phyloP scores from a whole-genome alignment of 2,888 invertebrate genomes.

The Caenorhabditis sp. region DNA sequence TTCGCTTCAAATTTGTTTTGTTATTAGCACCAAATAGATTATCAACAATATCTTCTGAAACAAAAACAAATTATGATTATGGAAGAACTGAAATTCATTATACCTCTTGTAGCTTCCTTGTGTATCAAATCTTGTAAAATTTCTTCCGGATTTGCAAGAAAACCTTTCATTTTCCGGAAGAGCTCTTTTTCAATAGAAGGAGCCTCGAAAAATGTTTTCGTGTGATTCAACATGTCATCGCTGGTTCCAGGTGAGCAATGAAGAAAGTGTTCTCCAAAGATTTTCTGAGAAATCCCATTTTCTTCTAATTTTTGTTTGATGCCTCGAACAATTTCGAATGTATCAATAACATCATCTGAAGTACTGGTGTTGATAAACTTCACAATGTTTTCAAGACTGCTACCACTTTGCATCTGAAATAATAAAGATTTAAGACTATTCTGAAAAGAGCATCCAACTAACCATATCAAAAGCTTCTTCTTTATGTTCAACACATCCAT shows the following conservation, averaged over 20 bases:
- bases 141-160: constrained; percentile 40
- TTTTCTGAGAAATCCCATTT: constrained; percentile 20
- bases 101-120: constrained; percentile 2
- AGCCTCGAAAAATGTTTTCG: constrained; percentile 91
- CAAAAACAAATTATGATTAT: constrained; percentile 9
- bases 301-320: constrained; percentile 21
- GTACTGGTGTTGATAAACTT: constrained; percentile 13
- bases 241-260: constrained; percentile 89
- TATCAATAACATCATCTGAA: constrained; percentile 20
- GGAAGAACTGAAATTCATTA: too few species aligned
- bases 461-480: not conserved
- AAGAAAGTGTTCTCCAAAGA: constrained; percentile 93
- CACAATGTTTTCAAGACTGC: constrained; percentile 4
- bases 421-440: too few species aligned
- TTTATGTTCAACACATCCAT: not conserved
- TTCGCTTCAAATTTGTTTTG: constrained; percentile 17
- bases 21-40: constrained; percentile 3
- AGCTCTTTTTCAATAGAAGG: constrained; percentile 30
- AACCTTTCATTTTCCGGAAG: constrained; percentile 39
- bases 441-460: not conserved
- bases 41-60: constrained; percentile 6
- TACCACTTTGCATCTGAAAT: constrained; percentile 6
- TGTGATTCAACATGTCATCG: constrained; percentile 95
- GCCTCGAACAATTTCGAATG: constrained; percentile 20
- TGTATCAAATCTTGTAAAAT: constrained; percentile 6